Evolutionary conservation across 2,888 invertebrate genomes (phyloP).

Genomic region (Schizotus pectinicornis): DNA sequence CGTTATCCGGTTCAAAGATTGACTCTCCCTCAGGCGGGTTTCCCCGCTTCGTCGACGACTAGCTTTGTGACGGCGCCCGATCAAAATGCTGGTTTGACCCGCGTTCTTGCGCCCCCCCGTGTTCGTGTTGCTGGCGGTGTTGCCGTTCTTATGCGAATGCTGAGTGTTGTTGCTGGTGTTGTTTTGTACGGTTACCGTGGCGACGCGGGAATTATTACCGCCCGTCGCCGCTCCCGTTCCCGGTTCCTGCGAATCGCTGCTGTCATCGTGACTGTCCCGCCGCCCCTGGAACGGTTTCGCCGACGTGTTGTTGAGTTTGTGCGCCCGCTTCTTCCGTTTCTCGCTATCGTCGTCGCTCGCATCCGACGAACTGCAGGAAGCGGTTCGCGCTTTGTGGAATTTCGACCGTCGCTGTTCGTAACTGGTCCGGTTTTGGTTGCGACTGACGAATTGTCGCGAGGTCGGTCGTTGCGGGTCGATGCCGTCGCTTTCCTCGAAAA

Average conservation of each 20-base stretch:
- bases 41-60: slow-evolving; percentile 67
- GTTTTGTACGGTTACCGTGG: slow-evolving; percentile 29
- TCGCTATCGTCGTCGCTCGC: slow-evolving; percentile 90
- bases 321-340: slow-evolving; percentile 79
- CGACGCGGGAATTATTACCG: slow-evolving; percentile 22
- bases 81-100: slow-evolving; percentile 52
- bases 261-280: slow-evolving; percentile 84
- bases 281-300: slow-evolving; percentile 57
- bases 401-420: slow-evolving; percentile 70
- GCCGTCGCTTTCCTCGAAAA: slow-evolving; percentile 66
- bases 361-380: slow-evolving; percentile 93
- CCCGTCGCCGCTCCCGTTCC: slow-evolving; percentile 50
- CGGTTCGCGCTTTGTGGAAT: slow-evolving; percentile 76
- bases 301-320: slow-evolving; percentile 65
- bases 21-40: slow-evolving; percentile 77
- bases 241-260: slow-evolving; percentile 83
- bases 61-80: slow-evolving; percentile 62
- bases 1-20: slow-evolving; percentile 83
- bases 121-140: slow-evolving; percentile 44
- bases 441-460: slow-evolving; percentile 49
- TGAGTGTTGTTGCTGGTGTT: slow-evolving; percentile 24
- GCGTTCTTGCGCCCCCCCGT: slow-evolving; percentile 50
- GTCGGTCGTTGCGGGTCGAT: slow-evolving; percentile 31
- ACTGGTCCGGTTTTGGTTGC: slow-evolving; percentile 49
- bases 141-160: slow-evolving; percentile 41